Evolutionary conservation across 2,797 vertebrate species (phyloP).

Genomic region (Crax fasciolata): DNA sequence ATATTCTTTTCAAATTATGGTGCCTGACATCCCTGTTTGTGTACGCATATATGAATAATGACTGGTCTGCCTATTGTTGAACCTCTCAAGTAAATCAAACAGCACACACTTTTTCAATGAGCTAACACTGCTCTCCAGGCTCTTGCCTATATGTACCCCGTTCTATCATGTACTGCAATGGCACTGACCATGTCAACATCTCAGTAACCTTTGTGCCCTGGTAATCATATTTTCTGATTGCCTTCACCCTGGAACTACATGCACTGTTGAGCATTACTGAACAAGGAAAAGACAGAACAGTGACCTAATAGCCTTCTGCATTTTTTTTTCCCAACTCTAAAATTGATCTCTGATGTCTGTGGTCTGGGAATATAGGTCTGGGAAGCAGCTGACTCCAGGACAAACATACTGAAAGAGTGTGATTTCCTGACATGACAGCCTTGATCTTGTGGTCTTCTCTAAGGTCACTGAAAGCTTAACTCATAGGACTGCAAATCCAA

Average conservation of each 20-base stretch:
- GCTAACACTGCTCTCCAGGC: not conserved
- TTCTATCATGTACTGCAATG: not conserved
- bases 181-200: not conserved
- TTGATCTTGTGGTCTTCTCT: not conserved
- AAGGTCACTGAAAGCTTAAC: not conserved
- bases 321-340: not conserved
- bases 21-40: not conserved
- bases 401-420: not conserved
- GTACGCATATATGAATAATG: not conserved
- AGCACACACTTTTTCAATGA: not conserved
- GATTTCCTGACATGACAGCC: not conserved
- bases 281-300: not conserved
- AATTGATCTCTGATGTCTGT: not conserved
- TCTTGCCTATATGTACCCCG: not conserved
- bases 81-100: not conserved
- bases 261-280: not conserved
- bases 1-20: not conserved
- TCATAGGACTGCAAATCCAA: not conserved
- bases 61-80: not conserved
- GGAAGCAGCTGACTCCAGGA: not conserved
- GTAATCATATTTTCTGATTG: not conserved
- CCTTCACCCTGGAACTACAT: not conserved
- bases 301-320: not conserved
- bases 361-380: not conserved
- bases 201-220: not conserved